Evolutionary conservation across 2,888 invertebrate species (phyloP), one percentile per base, ranked within the genome.

Genomic region (Dasysyrphus albostriatus): DNA sequence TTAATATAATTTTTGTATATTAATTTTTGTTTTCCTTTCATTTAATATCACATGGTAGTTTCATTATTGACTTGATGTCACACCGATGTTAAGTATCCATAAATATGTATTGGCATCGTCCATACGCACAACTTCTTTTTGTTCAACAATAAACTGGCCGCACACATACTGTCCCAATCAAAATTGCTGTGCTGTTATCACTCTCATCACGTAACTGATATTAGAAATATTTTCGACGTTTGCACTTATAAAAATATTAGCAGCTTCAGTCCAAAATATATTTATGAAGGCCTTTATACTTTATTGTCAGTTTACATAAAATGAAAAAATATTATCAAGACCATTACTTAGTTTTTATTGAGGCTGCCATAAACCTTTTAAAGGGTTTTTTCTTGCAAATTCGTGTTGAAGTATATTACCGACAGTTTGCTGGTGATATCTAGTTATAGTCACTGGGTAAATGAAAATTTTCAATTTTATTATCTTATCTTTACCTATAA

Each of bases 171-270:
- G 39, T 12, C 39, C 44, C 19, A 34, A 39, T 2, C 7, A 49
- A 63, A 69, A 6, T 54, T 34, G 34, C 47, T 74, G 76, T 16
- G 42, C 47, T 74, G 76, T 85, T 85, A 85, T 85, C 84, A 81
- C 54, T 49, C 76, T 24, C 44, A 80, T 84, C 76, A 83, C 79
- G 70, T 83, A 79, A 80, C 39, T 54, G 76, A 80, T 84, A 80
- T 80, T 80, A 76, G 49, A 73, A 79, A 84, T 67, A 84, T 65
- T 70, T 72, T 63, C 79, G 67, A 79, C 74, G 75, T 72, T 76
- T 32, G 39, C 34, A 34, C 16, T n/a, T 29, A 32, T 58, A 54
- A 34, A 76, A 79, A 79, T 75, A 83, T 72, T 79, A 83, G 70
- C 14, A 70, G 29, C n/a, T 24, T n/a, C 37, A 72, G 70, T 67